Conservation (phyloP, 2,888 invertebrate genomes). For the Pasiphila rectangulata region DNA sequence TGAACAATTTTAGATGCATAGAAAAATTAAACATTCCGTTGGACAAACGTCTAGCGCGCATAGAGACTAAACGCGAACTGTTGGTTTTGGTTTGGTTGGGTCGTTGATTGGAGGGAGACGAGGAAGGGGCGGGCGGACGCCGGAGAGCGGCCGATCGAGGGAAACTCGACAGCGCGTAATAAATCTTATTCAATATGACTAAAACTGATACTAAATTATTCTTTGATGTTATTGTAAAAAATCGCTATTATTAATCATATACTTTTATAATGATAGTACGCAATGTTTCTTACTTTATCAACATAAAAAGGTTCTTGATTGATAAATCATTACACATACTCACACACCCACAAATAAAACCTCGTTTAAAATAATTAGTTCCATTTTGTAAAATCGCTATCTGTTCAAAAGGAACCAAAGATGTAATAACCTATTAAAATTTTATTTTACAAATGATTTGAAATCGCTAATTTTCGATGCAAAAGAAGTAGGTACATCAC, state of each 20-base stretch:
- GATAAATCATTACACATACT: neutral
- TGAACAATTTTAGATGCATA: constrained; percentile 75
- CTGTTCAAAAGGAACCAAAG: no score
- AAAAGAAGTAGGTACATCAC: no score
- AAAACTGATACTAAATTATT: constrained; percentile 9
- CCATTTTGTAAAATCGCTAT: constrained; percentile 7
- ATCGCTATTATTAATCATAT: neutral
- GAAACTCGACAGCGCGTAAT: constrained; percentile 56
- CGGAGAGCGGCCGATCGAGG: constrained; percentile 70
- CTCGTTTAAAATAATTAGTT: neutral
- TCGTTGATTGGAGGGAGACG: constrained; percentile 46
- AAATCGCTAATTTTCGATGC: no score
- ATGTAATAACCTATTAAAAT: no score
- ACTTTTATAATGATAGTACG: neutral
- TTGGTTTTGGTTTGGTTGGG: constrained; percentile 66
- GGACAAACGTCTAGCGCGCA: constrained; percentile 73
- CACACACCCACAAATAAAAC: neutral
- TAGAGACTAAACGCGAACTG: constrained; percentile 82
- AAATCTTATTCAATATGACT: constrained; percentile 36
- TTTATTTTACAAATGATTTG: no score
- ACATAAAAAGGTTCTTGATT: neutral
- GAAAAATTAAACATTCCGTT: constrained; percentile 77
- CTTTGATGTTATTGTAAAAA: neutral
- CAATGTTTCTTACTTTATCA: neutral
- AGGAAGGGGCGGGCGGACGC: constrained; percentile 46